Base-by-base conservation (phyloP, 2,797 vertebrate genomes). In the Lagodon rhomboides region DNA sequence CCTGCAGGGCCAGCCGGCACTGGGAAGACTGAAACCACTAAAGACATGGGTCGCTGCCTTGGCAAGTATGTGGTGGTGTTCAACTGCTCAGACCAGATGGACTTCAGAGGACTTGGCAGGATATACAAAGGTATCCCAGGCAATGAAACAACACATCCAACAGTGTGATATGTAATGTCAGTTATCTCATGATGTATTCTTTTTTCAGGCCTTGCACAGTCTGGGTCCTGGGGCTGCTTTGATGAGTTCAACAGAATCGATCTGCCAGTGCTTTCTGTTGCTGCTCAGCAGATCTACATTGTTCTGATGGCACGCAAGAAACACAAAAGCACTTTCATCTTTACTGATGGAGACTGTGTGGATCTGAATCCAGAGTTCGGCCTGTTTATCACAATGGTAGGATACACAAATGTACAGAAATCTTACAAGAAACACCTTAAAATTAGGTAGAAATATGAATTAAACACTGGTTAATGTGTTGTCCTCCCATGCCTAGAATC, bases 71-170 rank as follows among this genome's bases (percentile, higher is more conserved):
- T 97, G 12, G 96, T 97, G 4, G 97, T 97, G n/a, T 97, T 97
- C 85, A 97, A 97, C 89, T 97, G 97, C 80, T 97, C 96, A 1
- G 97, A 97, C 85, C 97, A 97, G 78, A 97, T 97, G 97, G 97
- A 97, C 91, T 97, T 96, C 92, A 94, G 97, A 94, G 97, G 96
- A 72, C 93, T 97, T 65, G 96, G 96, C 20, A 94, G 96, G 65
- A 97, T 97, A 92, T 97, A 96, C 91, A 97, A 97, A 97, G 97
- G 97, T 94, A 75, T 71, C 1, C 34, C 12, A 17, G 46, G 1
- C 9, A 65, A 61, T 64, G 23, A 72, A 81, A 71, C 34, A 43
- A 44, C 16, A 30, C 17, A 65, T 78, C 13, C 34, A 66, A 12
- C 20, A 64, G 7, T 81, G 23, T 67, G 16, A 1, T 25, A 8